Evolutionary conservation across 2,113 vertebrate genomes (phyloP), one percentile per base, ranked within the genome.

Genomic region (Catharus minimus): DNA sequence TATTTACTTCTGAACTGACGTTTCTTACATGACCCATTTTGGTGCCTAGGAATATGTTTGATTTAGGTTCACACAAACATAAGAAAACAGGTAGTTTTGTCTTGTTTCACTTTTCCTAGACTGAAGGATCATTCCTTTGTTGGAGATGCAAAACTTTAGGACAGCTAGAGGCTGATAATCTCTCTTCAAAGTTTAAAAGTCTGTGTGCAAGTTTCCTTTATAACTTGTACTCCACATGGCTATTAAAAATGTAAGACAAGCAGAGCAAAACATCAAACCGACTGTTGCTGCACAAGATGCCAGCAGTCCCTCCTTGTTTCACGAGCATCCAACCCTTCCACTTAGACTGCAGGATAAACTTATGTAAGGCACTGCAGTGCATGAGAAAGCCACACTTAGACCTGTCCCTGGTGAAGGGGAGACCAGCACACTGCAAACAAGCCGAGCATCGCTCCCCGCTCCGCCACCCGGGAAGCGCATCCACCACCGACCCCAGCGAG

Each of bases 281-380:
- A 47, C 53, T 43, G 38, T 61, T 67, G 41, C 80, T 68, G 62
- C 53, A 55, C 62, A 52, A 74, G 81, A 49, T 30, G 67, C 41
- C 55, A 22, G 78, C 7, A 36, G 36, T 75, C 57, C 65, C 77
- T 75, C 50, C 32, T 49, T 44, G 30, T 38, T 74, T 52, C 69
- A 53, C 15, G 13, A 39, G 41, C 94, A 95, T 61, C 68, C 89
- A 84, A 52, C 68, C 83, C 72, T 92, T 67, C 20, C 76, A 18
- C 49, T 23, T 43, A 69, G 88, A 53, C 95, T 93, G 97, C 95
- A 94, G 95, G 90, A 80, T 26, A 38, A 28, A 81, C 95, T 97
- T 97, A 97, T 94, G 95, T 96, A 97, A 98, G 92, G 92, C 95
- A 86, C 96, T 83, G 97, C 97, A 96, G 96, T 79, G 92, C 69